A percentile compares a stretch with the other conserved stretches of the same genome.
Evolutionary conservation across 2,113 vertebrate genomes (phyloP).

Genomic region (Rattus norvegicus): GRCr8 NC_086032.1:97074001-97074500

Average conservation of each 20-base stretch:
- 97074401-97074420: neutral
- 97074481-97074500: neutral
- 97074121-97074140: neutral
- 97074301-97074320: neutral
- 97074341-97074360: constrained; percentile 1
- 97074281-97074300: neutral
- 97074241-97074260: neutral
- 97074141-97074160: neutral
- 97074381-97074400: neutral
- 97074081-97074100: neutral
- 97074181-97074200: neutral
- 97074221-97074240: neutral
- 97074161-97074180: neutral
- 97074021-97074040: neutral
- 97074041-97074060: neutral
- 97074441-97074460: neutral
- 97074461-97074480: neutral
- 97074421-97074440: neutral
- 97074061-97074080: neutral
- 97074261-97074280: neutral
- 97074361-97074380: neutral
- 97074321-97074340: neutral
- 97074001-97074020: constrained; percentile 58
- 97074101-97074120: neutral
- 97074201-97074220: neutral